Evolutionary conservation across 2,888 invertebrate genomes (phyloP), one percentile per base, ranked within the genome.

Genomic region (Peribatodes rhomboidaria): DNA sequence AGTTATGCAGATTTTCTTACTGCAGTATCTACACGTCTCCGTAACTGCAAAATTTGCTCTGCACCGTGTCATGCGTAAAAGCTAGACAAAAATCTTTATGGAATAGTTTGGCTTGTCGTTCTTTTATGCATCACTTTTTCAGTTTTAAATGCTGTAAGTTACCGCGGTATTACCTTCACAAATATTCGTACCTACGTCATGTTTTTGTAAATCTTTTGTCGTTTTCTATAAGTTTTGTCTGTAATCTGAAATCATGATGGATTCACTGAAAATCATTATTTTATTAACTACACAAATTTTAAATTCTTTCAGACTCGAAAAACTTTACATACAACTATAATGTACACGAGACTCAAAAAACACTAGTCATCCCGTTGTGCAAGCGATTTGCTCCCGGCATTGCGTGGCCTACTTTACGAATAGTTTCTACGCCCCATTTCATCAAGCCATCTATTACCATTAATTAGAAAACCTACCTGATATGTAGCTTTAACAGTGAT

Each of bases 381-480:
- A 65, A 65, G 44, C 54, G 41, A 20, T 20, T 39, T 37, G 22
- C 49, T 39, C 47, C 54, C 47, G 41, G 20, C 54, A 55, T 42
- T 55, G 44, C 33, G 46, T 47, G 65, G 46, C 55, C 50, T 65
- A 55, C 49, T 44, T 65, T 39, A 41, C 58, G 39, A 54, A 64
- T 54, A 54, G 53, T 50, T 39, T 41, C 57, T 58, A 18, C 44
- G 44, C n/a, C 56, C 37, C 50, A 50, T 55, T 60, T 44, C 35
- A 60, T 64, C 54, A 58, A 41, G 49, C 37, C 31, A 35, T 27
- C 54, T 14, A 64, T 50, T 50, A 44, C 47, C 42, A 55, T 50
- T 41, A 41, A 44, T 39, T 47, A 20, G 46, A 58, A 59, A 64
- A 50, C 8, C 16, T 44, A 42, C 47, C 35, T 47, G 47, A 7